Evolutionary conservation across 2,888 invertebrate genomes (phyloP).

Genomic region (Lochmaea capreae): DNA sequence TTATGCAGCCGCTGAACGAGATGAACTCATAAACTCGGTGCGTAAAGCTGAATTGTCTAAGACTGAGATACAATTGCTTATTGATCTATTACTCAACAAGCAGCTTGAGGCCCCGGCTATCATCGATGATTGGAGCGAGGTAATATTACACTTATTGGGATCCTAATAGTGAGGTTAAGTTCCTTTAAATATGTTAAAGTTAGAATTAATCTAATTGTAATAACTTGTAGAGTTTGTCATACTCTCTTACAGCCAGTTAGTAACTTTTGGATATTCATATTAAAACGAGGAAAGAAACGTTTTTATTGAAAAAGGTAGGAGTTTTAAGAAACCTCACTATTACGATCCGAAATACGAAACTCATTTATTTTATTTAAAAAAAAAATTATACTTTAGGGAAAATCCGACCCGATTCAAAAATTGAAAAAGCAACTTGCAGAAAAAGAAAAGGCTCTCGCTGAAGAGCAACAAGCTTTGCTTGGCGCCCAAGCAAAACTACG

Average conservation of each 20-base stretch:
- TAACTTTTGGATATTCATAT: too few relatives aligned
- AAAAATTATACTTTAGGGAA: constrained; percentile 68
- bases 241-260: too few relatives aligned
- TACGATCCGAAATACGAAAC: neutral
- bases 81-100: constrained; percentile 89
- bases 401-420: constrained; percentile 86
- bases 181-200: neutral
- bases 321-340: neutral
- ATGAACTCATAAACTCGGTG: constrained; percentile 75
- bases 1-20: constrained; percentile 72
- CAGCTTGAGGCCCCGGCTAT: constrained; percentile 81
- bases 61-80: constrained; percentile 88
- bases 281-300: too few relatives aligned
- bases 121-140: constrained; percentile 88
- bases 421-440: constrained; percentile 90
- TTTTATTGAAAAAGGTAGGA: neutral
- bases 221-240: too few relatives aligned
- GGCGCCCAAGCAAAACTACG: constrained; percentile 83
- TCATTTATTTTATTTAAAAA: constrained; percentile 1
- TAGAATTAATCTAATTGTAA: too few relatives aligned
- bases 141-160: constrained; percentile 55
- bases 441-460: constrained; percentile 81
- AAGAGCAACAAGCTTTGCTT: constrained; percentile 80
- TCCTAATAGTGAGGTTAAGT: neutral
- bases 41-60: constrained; percentile 86